Evolutionary conservation across 2,888 invertebrate species (phyloP), one percentile per base, ranked within the genome.

Genomic region (Drosophila kanekoi): DNA sequence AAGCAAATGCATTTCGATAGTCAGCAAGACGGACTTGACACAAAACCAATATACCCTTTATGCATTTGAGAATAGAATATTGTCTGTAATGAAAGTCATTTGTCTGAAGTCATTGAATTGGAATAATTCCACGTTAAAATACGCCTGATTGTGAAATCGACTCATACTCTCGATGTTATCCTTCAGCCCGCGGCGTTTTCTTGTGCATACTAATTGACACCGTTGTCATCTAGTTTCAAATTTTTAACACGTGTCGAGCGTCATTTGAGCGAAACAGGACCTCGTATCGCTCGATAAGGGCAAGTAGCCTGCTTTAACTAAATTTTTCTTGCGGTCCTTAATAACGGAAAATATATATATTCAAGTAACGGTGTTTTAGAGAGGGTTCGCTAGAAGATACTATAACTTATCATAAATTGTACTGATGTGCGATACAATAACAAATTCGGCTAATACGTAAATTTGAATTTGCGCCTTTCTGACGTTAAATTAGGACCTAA

Each of bases 71-170:
- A 33, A 37, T n/a, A 14, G 49, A 23, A 51, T 63, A 35, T 51
- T 45, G n/a, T 33, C 44, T 28, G 52, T 73, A 77, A 80, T 81
- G 74, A 80, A 73, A 79, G 74, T 72, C 78, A 80, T 84, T 87
- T 88, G 84, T 87, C 67, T 48, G 43, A 45, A 67, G 14, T 66
- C 78, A 70, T 60, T 86, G 72, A 61, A 68, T 77, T 67, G 84
- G 71, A 84, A 82, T 87, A 77, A 88, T 81, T 78, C 58, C 49
- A 35, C 43, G 45, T 28, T 28, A 44, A 49, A 48, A 49, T 38
- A 44, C 45, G 44, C 18, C 37, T 33, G 48, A 13, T 16, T 23
- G 57, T 16, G 14, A 38, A 18, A 32, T 33, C 32, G 40, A 14
- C 37, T 11, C 18, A 44, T 18, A 33, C n/a, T 44, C 14, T 41